phyloP scores from a whole-genome alignment of 37 sponge, comb jelly and placozoan species.

The Mnemiopsis leidyi region DNA sequence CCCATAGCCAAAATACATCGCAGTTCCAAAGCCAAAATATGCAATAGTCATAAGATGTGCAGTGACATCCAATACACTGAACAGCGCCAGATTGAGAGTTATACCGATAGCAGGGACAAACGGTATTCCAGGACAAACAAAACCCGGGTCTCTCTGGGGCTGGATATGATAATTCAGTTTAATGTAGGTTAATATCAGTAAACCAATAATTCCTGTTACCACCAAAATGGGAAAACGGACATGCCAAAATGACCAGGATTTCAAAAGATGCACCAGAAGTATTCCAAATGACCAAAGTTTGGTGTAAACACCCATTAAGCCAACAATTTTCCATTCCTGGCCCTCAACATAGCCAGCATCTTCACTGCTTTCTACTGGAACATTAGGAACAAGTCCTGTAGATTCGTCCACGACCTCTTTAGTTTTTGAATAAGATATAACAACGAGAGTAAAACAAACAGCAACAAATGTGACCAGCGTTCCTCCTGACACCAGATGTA shows the following conservation, averaged over 20 bases:
- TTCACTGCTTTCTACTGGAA: neutral
- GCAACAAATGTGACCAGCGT: neutral
- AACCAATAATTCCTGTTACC: neutral
- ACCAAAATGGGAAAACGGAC: neutral
- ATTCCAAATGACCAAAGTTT: neutral
- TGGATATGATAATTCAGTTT: neutral
- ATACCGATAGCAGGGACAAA: neutral
- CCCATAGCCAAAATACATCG: neutral
- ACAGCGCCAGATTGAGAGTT: neutral
- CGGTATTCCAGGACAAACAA: conserved; percentile 20
- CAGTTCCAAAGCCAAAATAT: neutral
- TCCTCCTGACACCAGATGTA: neutral
- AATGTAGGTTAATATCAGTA: neutral
- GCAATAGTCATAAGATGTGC: neutral
- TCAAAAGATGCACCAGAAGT: neutral
- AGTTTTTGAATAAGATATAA: neutral
- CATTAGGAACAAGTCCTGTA: neutral
- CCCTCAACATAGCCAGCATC: neutral
- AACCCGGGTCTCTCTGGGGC: neutral
- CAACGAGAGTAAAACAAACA: neutral
- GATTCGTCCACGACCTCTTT: neutral
- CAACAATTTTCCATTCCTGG: neutral
- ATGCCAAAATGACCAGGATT: neutral
- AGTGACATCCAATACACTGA: neutral
- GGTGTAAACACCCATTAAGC: neutral